Evolutionary conservation across 2,113 vertebrate genomes (phyloP).

Genomic region (Sialia sialis): DNA sequence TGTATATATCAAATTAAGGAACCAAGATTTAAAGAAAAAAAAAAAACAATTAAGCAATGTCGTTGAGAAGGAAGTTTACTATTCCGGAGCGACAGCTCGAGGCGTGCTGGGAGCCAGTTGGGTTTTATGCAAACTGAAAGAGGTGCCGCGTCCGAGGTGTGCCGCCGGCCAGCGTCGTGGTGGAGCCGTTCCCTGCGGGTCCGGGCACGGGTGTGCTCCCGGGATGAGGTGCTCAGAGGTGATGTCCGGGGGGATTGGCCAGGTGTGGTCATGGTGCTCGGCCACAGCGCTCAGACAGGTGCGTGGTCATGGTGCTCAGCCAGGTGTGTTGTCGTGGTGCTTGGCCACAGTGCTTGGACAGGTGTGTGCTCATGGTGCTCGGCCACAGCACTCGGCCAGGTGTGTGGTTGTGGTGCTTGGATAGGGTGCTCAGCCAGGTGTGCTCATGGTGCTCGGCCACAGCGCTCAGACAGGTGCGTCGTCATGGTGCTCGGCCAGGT

Average conservation of each 20-base stretch:
- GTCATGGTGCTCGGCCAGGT: too few species aligned
- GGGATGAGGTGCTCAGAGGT: not conserved
- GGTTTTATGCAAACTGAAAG: constrained; percentile 35
- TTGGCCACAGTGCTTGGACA: not conserved
- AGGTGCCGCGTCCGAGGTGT: not conserved
- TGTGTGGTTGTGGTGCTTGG: not conserved
- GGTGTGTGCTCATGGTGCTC: not conserved
- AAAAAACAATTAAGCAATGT: not conserved
- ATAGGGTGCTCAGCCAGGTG: not conserved
- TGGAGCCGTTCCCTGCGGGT: not conserved
- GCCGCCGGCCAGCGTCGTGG: not conserved
- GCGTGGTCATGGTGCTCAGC: not conserved
- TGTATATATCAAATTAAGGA: constrained; percentile 38
- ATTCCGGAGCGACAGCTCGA: constrained; percentile 32
- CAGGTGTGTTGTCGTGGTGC: not conserved
- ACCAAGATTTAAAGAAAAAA: not conserved
- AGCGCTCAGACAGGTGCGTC: too few species aligned
- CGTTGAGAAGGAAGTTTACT: constrained; percentile 22
- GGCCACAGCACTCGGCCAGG: not conserved
- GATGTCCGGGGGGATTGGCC: not conserved
- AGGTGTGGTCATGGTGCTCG: not conserved
- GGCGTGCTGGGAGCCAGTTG: not conserved
- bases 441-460: not conserved
- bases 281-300: not conserved
- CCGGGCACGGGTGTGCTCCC: accelerated